Percentiles rank a stretch among this genome's conserved stretches.
Evolutionary conservation across 2,113 vertebrate species (phyloP).

Genomic region (Tursiops truncatus): DNA sequence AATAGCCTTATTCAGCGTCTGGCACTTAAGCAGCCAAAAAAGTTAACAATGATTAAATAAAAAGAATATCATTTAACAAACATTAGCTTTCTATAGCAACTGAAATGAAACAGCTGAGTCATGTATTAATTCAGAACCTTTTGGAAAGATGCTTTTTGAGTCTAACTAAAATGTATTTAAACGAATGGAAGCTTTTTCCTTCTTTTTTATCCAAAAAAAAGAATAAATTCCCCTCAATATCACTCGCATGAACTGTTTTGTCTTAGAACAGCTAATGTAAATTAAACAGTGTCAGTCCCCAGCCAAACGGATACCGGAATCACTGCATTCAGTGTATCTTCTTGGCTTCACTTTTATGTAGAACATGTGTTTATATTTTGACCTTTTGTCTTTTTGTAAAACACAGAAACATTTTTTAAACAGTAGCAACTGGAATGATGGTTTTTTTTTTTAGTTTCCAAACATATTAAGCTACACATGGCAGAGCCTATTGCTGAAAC

Average conservation of each 20-base stretch:
- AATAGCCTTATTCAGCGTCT: background rate
- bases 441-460: constrained; percentile 35
- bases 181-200: background rate
- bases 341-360: constrained; percentile 73
- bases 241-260: constrained; percentile 69
- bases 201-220: background rate
- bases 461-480: constrained; percentile 60
- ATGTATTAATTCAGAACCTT: constrained; percentile 57
- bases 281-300: constrained; percentile 76
- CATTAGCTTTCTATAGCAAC: constrained; percentile 42
- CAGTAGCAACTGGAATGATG: constrained; percentile 59
- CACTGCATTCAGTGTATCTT: constrained; percentile 69
- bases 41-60: constrained; percentile 18
- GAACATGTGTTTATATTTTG: constrained; percentile 74
- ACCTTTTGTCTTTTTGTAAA: constrained; percentile 66
- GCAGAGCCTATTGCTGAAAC: constrained; percentile 62
- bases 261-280: constrained; percentile 76
- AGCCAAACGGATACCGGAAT: constrained; percentile 71
- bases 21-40: background rate
- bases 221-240: background rate
- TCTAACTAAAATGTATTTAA: constrained; percentile 41
- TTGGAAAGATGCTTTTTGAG: constrained; percentile 51
- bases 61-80: constrained; percentile 48
- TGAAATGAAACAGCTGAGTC: constrained; percentile 41
- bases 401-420: constrained; percentile 65